These are phyloP conservation scores for Acrocephalus scirpaceus DNA, from an alignment of 2,797 vertebrate species.

Conservation along the genomic window DNA sequence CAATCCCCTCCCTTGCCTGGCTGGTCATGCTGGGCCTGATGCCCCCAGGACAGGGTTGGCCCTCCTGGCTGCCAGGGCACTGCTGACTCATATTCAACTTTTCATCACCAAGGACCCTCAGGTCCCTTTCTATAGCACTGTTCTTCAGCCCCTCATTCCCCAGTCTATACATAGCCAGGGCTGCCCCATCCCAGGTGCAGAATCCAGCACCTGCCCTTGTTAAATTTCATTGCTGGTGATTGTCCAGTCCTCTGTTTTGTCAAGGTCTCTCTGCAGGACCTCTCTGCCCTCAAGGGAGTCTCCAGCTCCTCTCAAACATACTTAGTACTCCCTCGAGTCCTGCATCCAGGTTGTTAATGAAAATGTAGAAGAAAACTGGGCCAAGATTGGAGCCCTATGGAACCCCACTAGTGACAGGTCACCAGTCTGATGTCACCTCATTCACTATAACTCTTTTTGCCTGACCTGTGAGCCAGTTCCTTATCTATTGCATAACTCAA, in stretches of 20 bases:
- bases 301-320: neutral
- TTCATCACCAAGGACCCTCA: rapidly evolving
- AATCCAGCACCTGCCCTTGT: neutral
- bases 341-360: neutral
- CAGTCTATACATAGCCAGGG: neutral
- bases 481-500: neutral
- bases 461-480: neutral
- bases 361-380: neutral
- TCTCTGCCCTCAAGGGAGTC: rapidly evolving
- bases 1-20: rapidly evolving
- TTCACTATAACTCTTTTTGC: neutral
- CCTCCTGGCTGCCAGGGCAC: neutral
- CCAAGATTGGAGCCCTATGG: neutral
- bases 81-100: neutral
- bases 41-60: neutral
- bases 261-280: neutral
- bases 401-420: neutral
- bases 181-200: neutral
- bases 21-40: rapidly evolving
- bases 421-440: neutral
- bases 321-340: rapidly evolving
- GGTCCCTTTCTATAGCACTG: rapidly evolving
- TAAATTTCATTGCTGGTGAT: neutral
- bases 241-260: neutral
- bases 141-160: neutral